These are phyloP conservation scores for Anthoptus insignis DNA, from an alignment of 2,888 invertebrate genomes.

Conservation along the genomic window DNA sequence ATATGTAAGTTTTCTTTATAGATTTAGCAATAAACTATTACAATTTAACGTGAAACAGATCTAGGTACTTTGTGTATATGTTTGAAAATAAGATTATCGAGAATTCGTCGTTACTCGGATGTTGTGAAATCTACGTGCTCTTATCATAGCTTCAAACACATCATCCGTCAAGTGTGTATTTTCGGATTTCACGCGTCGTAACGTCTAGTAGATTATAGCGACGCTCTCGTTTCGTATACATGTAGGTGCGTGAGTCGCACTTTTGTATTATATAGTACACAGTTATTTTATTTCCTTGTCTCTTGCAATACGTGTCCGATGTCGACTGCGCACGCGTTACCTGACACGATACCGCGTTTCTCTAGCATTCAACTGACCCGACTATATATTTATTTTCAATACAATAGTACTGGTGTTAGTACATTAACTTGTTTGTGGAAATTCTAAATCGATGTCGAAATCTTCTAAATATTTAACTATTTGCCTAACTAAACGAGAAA, in stretches of 20 bases:
- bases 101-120: constrained; percentile 1
- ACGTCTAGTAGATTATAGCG: constrained; percentile 19
- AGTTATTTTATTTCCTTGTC: constrained; percentile 68
- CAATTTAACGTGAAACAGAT: no score
- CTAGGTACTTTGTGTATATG: neutral
- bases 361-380: constrained; percentile 52
- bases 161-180: constrained; percentile 8
- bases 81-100: neutral
- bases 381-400: no score
- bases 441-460: no score
- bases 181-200: constrained; percentile 25
- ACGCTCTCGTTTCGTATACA: constrained; percentile 13
- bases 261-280: constrained; percentile 34
- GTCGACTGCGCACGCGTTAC: constrained; percentile 70
- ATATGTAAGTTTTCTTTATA: constrained; percentile 67
- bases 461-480: no score
- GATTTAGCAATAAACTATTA: no score
- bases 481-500: no score
- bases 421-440: no score
- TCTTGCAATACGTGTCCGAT: constrained; percentile 77
- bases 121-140: neutral
- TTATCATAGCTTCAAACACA: neutral
- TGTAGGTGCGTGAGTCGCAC: constrained; percentile 14
- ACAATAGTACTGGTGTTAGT: no score
- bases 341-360: constrained; percentile 66